Conservation (phyloP, 2,797 vertebrate genomes). For the Lindbergichthys nudifrons region DNA sequence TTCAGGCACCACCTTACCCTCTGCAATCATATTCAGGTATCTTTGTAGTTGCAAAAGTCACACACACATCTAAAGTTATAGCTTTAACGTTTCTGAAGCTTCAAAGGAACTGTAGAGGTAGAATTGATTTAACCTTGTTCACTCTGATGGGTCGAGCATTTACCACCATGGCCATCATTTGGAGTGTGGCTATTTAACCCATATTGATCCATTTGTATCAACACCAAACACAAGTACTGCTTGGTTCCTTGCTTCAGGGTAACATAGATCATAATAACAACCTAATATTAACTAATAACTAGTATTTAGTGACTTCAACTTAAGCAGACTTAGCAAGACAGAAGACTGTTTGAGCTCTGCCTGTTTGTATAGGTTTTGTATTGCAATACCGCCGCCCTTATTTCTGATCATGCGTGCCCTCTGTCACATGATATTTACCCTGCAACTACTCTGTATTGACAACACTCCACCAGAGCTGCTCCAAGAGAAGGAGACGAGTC, state of each 20-base stretch:
- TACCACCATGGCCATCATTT: background rate
- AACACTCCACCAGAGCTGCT: slow-evolving; percentile 59
- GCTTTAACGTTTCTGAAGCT: background rate
- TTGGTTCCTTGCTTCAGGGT: background rate
- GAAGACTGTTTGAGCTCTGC: slow-evolving; percentile 28
- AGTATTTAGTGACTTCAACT: background rate
- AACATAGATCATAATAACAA: background rate
- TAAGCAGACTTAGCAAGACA: background rate
- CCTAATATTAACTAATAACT: too few species aligned
- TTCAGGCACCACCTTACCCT: background rate
- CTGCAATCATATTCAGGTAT: background rate
- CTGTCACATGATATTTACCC: slow-evolving; percentile 76
- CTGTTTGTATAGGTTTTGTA: slow-evolving; percentile 55
- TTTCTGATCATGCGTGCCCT: slow-evolving; percentile 47
- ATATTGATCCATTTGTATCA: slow-evolving; percentile 21
- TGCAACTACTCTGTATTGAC: slow-evolving; percentile 70
- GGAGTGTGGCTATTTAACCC: slow-evolving; percentile 5
- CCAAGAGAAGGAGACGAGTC: slow-evolving; percentile 27
- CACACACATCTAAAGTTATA: slow-evolving; percentile 5
- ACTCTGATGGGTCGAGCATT: background rate
- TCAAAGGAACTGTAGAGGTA: slow-evolving; percentile 7
- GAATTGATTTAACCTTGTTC: slow-evolving; percentile 3
- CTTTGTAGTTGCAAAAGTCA: background rate
- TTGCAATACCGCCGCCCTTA: slow-evolving; percentile 50
- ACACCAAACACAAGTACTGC: slow-evolving; percentile 13